A percentile compares a stretch with the other conserved stretches of the same genome.
Conservation (phyloP, 2,888 invertebrate species). For the Mythimna impura region DNA sequence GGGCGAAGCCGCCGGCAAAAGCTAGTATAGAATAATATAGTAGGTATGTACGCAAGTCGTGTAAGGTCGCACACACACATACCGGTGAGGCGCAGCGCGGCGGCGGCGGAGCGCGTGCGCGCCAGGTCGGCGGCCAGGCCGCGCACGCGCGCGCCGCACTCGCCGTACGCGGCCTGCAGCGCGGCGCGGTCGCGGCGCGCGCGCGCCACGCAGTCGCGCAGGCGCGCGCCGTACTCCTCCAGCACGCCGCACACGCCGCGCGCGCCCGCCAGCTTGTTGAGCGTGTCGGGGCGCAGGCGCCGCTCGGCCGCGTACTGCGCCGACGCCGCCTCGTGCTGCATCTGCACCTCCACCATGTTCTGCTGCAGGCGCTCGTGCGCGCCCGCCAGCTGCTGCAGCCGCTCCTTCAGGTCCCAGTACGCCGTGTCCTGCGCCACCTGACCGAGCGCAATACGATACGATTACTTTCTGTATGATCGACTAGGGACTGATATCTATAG, state of each 20-base stretch:
- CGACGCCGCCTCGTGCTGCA: constrained; percentile 84
- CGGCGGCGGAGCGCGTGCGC: constrained; percentile 44
- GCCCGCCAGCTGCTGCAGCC: constrained; percentile 76
- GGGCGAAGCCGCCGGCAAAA: no score
- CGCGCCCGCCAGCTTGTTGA: constrained; percentile 75
- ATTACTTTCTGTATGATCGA: background rate
- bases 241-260: constrained; percentile 80
- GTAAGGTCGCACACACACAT: background rate
- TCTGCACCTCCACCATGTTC: constrained; percentile 85
- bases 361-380: constrained; percentile 83
- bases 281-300: constrained; percentile 80
- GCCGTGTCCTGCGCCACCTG: constrained; percentile 86
- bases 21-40: no score
- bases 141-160: constrained; percentile 55
- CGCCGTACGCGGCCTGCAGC: constrained; percentile 73
- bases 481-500: background rate
- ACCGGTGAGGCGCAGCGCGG: constrained; percentile 60
- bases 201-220: constrained; percentile 76
- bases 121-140: constrained; percentile 11
- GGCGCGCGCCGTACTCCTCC: constrained; percentile 74
- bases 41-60: no score
- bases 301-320: constrained; percentile 82
- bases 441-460: background rate
- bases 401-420: constrained; percentile 84
- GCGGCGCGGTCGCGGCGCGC: constrained; percentile 75